Evolutionary conservation across 2,797 vertebrate species (phyloP), one percentile per base, ranked within the genome.

Genomic region (Takifugu ocellatus): DNA sequence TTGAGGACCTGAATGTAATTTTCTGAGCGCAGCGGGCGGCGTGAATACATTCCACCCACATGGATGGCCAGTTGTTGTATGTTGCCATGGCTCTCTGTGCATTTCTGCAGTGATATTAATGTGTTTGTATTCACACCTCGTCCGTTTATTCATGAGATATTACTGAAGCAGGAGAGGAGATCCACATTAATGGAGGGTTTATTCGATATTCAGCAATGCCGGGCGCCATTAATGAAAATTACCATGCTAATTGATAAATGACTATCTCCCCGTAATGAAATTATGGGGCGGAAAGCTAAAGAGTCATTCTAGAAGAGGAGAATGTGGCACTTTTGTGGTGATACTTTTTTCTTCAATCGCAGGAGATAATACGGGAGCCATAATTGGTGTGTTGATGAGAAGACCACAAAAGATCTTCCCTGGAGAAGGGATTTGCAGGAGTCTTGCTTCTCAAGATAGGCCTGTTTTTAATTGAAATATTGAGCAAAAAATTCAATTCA

Each of bases 361-460:
- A 70, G 72, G 70, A 82, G 87, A 91, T 89, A 85, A 89, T 82
- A 77, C 65, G 70, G 67, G 26, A 61, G 73, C 73, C 77, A 84
- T 90, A 91, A 92, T 91, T 90, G 86, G 81, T 85, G 80, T 83
- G 85, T 82, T 90, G 86, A 87, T 84, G 85, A 90, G 86, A 74
- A 78, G 67, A 70, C 70, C 73, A 90, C 81, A 90, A 86, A 85
- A 76, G 83, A 69, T 72, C 75, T 71, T 79, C 83, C 84, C 78
- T 52, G 14, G 81, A 85, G 87, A 59, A 74, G 78, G 81, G 78
- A 83, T 81, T 85, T 86, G 66, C 77, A 54, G 59, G 59, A 72
- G 58, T 83, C 82, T 82, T 84, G 79, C 74, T 82, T 85, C 17
- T 78, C 66, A 81, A 89, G 84, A 90, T 85, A 90, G 76, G 61